Base-by-base conservation (phyloP, 2,113 vertebrate genomes). In the Rana temporaria region DNA sequence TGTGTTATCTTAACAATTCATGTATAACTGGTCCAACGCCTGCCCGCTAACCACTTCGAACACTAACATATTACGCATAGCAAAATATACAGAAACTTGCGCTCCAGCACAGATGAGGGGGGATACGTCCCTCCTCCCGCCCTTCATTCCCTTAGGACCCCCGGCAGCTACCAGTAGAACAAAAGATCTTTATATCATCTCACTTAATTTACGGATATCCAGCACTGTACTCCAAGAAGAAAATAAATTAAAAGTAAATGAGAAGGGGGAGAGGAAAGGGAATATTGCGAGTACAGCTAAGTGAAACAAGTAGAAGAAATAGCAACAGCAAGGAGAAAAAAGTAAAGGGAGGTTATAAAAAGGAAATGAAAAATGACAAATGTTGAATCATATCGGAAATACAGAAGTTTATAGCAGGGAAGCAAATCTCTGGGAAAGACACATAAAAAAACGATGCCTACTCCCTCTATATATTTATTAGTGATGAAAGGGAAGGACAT, bases 131-230 rank as follows among this genome's bases (percentile, higher is more conserved):
- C 60, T 57, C 59, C 62, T 30, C 52, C 20, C 19, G 14, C 55
- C 53, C 62, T 53, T 22, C 14, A 74, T 57, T 75, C 80, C 80
- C 71, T 38, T 26, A 26, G 52, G 80, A 66, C 80, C 70, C 30
- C 64, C 53, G 70, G 60, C 80, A 74, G 80, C 53, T 62, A 74
- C 80, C 26, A 65, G 70, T 75, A 82, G 80, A 82, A 82, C 80
- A 82, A 82, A 82, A 75, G 70, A 75, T 82, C 80, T 75, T 82
- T 82, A 67, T 82, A 75, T 72, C 55, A 82, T 82, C 63, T 82
- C 80, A 82, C 71, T 82, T 82, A 75, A 74, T 66, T 82, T 82
- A 82, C 80, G 60, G 80, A 75, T 73, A 75, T 67, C 30, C 52
- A n/a, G 69, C 64, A 42, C 70, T 65, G n/a, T 70, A 59, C 32